A percentile compares a stretch with the other conserved stretches of the same genome.
Evolutionary conservation across 2,113 vertebrate species (phyloP).

Genomic region (Plectropomus leopardus): DNA sequence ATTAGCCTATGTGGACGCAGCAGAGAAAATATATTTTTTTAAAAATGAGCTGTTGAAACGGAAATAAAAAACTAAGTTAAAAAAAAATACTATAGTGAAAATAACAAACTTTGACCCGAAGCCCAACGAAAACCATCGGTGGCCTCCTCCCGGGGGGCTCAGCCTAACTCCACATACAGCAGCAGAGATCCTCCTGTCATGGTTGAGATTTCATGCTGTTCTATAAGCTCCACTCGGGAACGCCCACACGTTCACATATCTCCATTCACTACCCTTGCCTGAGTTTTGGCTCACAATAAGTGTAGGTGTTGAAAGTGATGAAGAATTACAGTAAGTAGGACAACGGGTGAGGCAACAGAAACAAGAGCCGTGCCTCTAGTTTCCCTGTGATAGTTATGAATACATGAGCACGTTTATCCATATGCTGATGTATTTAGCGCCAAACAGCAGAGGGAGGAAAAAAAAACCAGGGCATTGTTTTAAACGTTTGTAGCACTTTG

Average conservation of each 20-base stretch:
- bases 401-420: constrained; percentile 80
- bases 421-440: constrained; percentile 83
- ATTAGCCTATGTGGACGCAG: too few relatives aligned
- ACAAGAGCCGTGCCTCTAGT: constrained; percentile 70
- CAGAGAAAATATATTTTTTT: too few relatives aligned
- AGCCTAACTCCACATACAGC: constrained; percentile 25
- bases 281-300: constrained; percentile 75
- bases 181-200: constrained; percentile 51
- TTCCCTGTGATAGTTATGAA: constrained; percentile 75
- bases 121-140: constrained; percentile 29
- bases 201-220: constrained; percentile 58
- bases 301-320: constrained; percentile 82
- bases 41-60: too few relatives aligned
- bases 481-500: constrained; percentile 74
- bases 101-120: constrained; percentile 57
- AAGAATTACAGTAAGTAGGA: constrained; percentile 83
- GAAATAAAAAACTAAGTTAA: too few relatives aligned
- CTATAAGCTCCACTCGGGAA: constrained; percentile 72
- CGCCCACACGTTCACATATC: constrained; percentile 71
- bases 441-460: constrained; percentile 68
- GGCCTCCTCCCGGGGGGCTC: constrained; percentile 11
- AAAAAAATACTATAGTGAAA: constrained; percentile 50
- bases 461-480: constrained; percentile 77
- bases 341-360: constrained; percentile 72
- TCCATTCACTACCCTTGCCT: constrained; percentile 75